Base-by-base conservation (phyloP, 2,888 invertebrate species). In the Chelonus formosanus region DNA sequence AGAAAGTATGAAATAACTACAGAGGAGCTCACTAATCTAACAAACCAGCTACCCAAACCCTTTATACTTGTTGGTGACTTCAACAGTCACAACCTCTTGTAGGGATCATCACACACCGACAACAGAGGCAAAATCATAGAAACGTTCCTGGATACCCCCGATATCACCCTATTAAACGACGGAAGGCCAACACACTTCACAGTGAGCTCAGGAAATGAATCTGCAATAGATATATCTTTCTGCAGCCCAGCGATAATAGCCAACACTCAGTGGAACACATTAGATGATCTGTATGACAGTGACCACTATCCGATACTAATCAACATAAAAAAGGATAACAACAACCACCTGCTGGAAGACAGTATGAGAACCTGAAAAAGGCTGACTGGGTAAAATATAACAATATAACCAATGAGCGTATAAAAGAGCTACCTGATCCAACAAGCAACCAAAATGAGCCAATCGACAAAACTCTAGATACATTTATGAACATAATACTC, bases 61-160 rank as follows among this genome's bases (percentile, higher is more conserved):
- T 66, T 68, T n/a, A 64, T 76, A 3, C 55, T 75, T 2, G 35
- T 72, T 3, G 75, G 75, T 0, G 75, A 77, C 50, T 73, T 76
- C 34, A 75, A 75, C 40, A 71, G 70, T 31, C 70, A 75, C 43
- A 69, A 63, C 36, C 4, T 44, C 0, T 3, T 71, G 3, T 76
- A 72, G 71, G 70, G 74, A 6, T 73, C 71, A 3, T 32, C 36
- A 3, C 63, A 69, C 34, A 63, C 64, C 5, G 67, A 71, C 4
- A n/a, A 31, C 0, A 56, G 62, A 57, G 66, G 52, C 35, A 55
- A 47, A 5, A 48, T 44, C 2, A 50, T 66, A 7, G 56, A 66
- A 44, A 47, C 44, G 3, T 40, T 40, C 4, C 8, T 74, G 34
- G 67, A 74, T 32, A 44, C 66, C 40, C 3, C n/a, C 3, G 61